Conservation (phyloP, 2,888 invertebrate species). For the Drosophila macrospina region DNA sequence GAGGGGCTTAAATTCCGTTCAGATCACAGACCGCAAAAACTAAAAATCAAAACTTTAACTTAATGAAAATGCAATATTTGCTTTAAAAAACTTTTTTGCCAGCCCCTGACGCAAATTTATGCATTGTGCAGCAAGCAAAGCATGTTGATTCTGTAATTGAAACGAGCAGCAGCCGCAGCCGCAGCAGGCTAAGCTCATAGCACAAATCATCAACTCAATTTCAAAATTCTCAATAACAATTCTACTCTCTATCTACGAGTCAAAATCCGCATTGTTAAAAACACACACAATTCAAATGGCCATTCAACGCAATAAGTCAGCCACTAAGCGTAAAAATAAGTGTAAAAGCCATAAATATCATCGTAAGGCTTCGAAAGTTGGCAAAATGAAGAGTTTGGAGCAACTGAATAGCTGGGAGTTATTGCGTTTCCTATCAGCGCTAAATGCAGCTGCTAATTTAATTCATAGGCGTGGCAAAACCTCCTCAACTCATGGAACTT, state of each 20-base stretch:
- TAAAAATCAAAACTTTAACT: slow-evolving; percentile 64
- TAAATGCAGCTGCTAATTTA: slow-evolving; percentile 7
- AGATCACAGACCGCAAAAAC: slow-evolving; percentile 58
- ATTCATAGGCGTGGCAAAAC: not conserved
- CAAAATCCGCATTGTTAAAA: not conserved
- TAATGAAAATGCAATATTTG: slow-evolving; percentile 67
- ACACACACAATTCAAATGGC: not conserved
- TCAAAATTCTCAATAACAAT: not conserved
- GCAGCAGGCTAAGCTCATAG: slow-evolving; percentile 23
- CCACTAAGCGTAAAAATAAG: no score
- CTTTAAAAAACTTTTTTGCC: slow-evolving; percentile 31
- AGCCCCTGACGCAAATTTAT: slow-evolving; percentile 40
- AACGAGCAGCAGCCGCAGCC: slow-evolving; percentile 31
- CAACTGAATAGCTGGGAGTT: not conserved
- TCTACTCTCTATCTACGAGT: no score
- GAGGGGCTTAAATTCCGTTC: slow-evolving; percentile 23
- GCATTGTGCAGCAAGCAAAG: slow-evolving; percentile 35
- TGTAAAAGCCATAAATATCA: no score
- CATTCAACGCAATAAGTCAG: not conserved
- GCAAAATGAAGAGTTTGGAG: not conserved
- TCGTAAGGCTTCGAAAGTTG: not conserved
- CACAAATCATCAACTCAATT: slow-evolving; percentile 11
- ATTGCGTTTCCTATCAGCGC: slow-evolving; percentile 1
- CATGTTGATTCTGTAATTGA: slow-evolving; percentile 45
- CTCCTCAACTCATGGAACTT: no score